These are phyloP conservation scores for Zaprionus ghesquierei DNA, from an alignment of 1,140 invertebrate species.

Conservation along the genomic window DNA sequence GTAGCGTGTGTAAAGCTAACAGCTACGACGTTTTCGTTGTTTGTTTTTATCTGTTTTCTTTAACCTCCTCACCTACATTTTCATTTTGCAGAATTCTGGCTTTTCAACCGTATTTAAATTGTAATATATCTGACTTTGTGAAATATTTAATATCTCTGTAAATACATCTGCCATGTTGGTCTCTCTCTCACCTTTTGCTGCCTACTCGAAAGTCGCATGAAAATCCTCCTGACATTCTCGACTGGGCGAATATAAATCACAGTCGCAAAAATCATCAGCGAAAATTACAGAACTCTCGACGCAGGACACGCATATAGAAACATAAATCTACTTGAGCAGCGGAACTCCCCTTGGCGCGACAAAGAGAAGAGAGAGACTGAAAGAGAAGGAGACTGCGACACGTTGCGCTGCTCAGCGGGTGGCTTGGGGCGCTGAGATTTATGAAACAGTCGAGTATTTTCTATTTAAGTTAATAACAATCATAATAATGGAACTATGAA, in stretches of 20 bases:
- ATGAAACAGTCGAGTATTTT: conserved; percentile 81
- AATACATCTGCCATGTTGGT: neutral
- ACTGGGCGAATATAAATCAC: conserved; percentile 56
- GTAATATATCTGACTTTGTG: neutral
- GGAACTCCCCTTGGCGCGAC: neutral
- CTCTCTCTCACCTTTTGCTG: neutral
- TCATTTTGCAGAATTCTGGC: neutral
- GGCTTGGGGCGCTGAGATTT: conserved; percentile 56
- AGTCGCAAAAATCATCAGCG: conserved; percentile 55
- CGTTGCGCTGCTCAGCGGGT: conserved; percentile 38
- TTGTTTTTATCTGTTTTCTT: too few relatives aligned
- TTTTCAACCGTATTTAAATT: neutral
- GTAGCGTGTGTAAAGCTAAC: too few relatives aligned
- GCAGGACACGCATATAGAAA: conserved; percentile 33
- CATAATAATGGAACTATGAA: conserved; percentile 78
- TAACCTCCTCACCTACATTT: too few relatives aligned
- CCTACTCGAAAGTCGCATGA: conserved; percentile 6
- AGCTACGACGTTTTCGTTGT: too few relatives aligned
- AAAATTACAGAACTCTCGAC: conserved; percentile 28
- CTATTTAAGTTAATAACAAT: conserved; percentile 82
- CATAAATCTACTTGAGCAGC: conserved; percentile 70
- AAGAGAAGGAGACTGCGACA: neutral
- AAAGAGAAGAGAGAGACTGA: neutral
- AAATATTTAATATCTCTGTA: neutral
- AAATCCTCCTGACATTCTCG: conserved; percentile 13